phyloP scores from a whole-genome alignment of 2,888 invertebrate genomes.

The Mimachlamys varia region DNA sequence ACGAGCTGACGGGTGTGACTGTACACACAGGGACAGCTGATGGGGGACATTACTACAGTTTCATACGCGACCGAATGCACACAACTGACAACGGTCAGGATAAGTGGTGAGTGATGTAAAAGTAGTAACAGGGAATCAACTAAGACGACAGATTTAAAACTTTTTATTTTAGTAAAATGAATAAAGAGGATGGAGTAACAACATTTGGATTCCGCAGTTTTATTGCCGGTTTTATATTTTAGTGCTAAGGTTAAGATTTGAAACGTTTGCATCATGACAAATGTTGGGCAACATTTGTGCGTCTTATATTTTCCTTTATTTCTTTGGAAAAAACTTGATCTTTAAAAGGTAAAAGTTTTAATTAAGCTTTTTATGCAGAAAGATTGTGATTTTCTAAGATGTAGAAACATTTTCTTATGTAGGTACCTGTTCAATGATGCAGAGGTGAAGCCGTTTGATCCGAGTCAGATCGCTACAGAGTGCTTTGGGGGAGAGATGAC shows the following conservation, averaged over 20 bases:
- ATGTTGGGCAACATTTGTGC: neutral
- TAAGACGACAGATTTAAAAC: too few species aligned
- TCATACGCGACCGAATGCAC: slow-evolving; percentile 92
- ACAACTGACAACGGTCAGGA: slow-evolving; percentile 86
- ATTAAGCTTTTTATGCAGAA: too few species aligned
- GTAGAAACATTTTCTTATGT: slow-evolving; percentile 20
- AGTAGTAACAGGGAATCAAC: neutral
- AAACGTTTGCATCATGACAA: neutral
- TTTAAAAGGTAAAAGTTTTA: neutral
- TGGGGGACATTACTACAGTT: slow-evolving; percentile 97
- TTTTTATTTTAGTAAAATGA: too few species aligned
- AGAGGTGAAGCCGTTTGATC: slow-evolving; percentile 92
- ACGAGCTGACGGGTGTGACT: slow-evolving; percentile 95
- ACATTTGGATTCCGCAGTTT: too few species aligned
- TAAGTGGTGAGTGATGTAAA: slow-evolving; percentile 87
- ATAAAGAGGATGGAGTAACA: neutral
- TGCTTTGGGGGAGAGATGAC: slow-evolving; percentile 99
- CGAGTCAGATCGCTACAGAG: slow-evolving; percentile 95
- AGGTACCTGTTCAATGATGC: slow-evolving; percentile 82
- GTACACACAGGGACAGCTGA: slow-evolving; percentile 99
- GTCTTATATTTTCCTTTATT: neutral
- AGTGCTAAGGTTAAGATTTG: neutral
- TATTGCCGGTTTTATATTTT: neutral
- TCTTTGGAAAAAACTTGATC: neutral
- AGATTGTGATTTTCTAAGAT: neutral